Conservation (phyloP, 2,113 vertebrate species). For the Propithecus coquereli region DNA sequence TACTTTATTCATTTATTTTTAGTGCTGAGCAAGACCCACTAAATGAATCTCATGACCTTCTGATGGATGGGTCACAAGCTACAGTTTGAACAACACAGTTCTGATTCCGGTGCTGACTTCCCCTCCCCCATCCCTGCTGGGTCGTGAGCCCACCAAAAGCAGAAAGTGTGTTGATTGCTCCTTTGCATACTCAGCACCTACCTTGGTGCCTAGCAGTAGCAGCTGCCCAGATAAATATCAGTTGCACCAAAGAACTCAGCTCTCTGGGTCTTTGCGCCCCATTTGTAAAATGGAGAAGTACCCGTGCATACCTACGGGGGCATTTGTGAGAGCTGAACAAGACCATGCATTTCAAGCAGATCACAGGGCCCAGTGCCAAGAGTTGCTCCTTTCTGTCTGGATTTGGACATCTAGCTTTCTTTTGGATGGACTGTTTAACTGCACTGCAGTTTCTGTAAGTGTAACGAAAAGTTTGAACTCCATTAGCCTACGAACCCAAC, state of each 20-base stretch:
- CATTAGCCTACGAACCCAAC: not conserved
- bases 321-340: not conserved
- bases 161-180: not conserved
- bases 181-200: not conserved
- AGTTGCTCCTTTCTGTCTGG: not conserved
- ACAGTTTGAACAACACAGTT: not conserved
- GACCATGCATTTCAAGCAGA: not conserved
- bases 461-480: not conserved
- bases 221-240: not conserved
- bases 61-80: not conserved
- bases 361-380: not conserved
- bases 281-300: not conserved
- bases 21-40: not conserved
- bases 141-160: not conserved
- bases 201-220: not conserved
- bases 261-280: not conserved
- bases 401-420: not conserved
- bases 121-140: rapidly evolving
- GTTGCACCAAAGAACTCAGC: not conserved
- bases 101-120: not conserved
- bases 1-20: not conserved
- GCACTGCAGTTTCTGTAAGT: not conserved
- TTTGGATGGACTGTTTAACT: not conserved
- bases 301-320: rapidly evolving
- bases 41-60: not conserved